Conservation (phyloP, 2,888 invertebrate genomes). For the Brachyptera risi region DNA sequence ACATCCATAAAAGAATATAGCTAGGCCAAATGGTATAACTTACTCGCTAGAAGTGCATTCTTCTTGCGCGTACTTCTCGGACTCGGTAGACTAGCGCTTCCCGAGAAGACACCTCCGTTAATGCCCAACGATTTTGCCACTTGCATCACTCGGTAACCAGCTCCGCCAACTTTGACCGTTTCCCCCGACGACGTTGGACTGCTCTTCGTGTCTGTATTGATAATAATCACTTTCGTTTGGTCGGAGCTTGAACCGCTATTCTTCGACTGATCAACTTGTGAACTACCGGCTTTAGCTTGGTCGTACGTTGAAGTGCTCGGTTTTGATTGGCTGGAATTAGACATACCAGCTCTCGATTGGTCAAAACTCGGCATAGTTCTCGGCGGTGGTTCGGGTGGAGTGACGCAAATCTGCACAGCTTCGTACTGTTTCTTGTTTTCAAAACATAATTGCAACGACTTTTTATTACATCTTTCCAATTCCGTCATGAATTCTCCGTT, state of each 20-base stretch:
- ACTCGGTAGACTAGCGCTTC: constrained; percentile 23
- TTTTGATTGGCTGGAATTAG: neutral
- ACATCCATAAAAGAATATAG: no score
- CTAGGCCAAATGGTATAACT: no score
- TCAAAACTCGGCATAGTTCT: constrained; percentile 34
- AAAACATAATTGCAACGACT: neutral
- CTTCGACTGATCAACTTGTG: neutral
- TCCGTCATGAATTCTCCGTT: neutral
- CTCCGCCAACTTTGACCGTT: neutral
- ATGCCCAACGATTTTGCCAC: constrained; percentile 46
- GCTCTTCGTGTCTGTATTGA: neutral
- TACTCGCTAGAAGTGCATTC: constrained; percentile 68
- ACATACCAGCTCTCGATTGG: neutral
- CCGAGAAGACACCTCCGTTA: constrained; percentile 36
- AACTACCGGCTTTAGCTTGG: neutral
- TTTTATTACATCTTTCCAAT: neutral
- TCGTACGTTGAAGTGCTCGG: neutral
- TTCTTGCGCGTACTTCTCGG: constrained; percentile 53
- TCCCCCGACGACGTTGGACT: no score
- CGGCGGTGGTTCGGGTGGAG: constrained; percentile 41
- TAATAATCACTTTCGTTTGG: neutral
- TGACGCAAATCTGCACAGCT: constrained; percentile 21
- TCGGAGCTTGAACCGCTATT: neutral
- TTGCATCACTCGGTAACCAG: constrained; percentile 44
- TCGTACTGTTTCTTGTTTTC: neutral